Conservation (phyloP, 2,888 invertebrate genomes). For the Odontothrips loti region DNA sequence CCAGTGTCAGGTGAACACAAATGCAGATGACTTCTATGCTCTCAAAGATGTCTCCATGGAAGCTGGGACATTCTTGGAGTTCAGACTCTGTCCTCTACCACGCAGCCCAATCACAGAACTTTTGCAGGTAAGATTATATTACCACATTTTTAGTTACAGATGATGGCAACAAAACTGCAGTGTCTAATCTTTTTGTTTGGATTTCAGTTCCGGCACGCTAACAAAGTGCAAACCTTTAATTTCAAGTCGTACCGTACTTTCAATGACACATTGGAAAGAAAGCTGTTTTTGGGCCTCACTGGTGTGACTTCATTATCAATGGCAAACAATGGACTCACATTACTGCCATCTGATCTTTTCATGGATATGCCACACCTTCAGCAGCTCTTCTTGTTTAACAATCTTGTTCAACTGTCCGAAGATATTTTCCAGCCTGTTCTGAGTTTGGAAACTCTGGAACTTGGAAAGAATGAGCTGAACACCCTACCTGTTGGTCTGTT, state of each 20-base stretch:
- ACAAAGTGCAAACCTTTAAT: slow-evolving; percentile 47
- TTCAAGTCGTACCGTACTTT: slow-evolving; percentile 54
- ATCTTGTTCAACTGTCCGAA: slow-evolving; percentile 55
- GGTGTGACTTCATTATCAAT: slow-evolving; percentile 55
- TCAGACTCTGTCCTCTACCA: neutral
- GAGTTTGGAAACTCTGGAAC: slow-evolving; percentile 57
- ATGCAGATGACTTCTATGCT: neutral
- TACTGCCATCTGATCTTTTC: slow-evolving; percentile 60
- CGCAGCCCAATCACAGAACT: neutral
- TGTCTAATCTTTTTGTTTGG: neutral
- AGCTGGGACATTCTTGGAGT: neutral
- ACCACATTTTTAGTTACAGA: neutral
- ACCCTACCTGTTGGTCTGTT: slow-evolving; percentile 60
- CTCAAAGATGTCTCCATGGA: neutral
- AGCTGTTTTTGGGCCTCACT: slow-evolving; percentile 57
- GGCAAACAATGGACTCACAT: slow-evolving; percentile 57
- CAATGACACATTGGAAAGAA: slow-evolving; percentile 54
- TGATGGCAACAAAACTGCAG: neutral
- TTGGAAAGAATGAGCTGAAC: slow-evolving; percentile 62
- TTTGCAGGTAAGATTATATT: neutral
- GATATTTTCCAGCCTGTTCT: slow-evolving; percentile 54
- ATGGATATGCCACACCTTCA: slow-evolving; percentile 48
- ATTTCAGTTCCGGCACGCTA: neutral
- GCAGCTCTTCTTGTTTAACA: slow-evolving; percentile 44
- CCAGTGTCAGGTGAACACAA: neutral